Conservation (phyloP, 2,797 vertebrate species). For the Prionace glauca region DNA sequence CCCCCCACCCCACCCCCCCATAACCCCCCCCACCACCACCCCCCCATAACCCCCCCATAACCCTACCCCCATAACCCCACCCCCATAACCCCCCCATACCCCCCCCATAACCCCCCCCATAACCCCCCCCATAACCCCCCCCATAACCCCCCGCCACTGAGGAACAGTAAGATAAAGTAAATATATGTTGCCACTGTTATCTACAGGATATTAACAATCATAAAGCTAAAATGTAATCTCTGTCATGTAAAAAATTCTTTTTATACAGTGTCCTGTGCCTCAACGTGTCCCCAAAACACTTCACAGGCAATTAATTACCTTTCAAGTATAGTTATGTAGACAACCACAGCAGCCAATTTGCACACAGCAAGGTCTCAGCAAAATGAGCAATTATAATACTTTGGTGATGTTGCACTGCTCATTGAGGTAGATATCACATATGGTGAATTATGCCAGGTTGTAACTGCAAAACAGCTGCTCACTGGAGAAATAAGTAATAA, state of each 20-base stretch:
- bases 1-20: too few relatives aligned
- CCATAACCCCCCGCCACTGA: neutral
- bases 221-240: too few relatives aligned
- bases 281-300: neutral
- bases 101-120: too few relatives aligned
- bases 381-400: neutral
- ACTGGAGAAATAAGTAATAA: neutral
- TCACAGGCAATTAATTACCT: neutral
- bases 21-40: too few relatives aligned
- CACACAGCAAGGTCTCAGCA: slow-evolving; percentile 1
- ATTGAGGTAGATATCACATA: neutral
- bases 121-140: too few relatives aligned
- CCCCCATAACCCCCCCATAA: too few relatives aligned
- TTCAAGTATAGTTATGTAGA: neutral
- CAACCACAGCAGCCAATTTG: neutral
- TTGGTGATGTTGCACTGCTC: neutral
- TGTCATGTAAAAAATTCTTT: neutral
- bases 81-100: too few relatives aligned
- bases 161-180: neutral
- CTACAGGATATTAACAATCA: neutral
- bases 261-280: neutral
- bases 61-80: too few relatives aligned
- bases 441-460: neutral
- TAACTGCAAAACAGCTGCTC: neutral
- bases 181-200: neutral